Evolutionary conservation across 2,797 vertebrate genomes (phyloP).

Genomic region (Tadarida brasiliensis): DNA sequence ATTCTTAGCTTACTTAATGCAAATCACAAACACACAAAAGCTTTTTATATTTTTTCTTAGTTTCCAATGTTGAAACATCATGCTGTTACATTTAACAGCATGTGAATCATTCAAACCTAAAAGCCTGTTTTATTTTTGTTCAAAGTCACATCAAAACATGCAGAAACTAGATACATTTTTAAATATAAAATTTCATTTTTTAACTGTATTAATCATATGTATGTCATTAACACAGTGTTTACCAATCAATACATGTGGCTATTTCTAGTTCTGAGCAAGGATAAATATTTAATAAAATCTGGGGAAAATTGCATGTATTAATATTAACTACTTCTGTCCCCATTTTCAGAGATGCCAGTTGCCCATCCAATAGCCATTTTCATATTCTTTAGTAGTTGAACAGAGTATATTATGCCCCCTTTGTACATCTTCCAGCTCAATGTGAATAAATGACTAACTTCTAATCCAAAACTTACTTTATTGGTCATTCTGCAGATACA

Average conservation of each 20-base stretch:
- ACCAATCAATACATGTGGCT: neutral
- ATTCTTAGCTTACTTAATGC: slow-evolving; percentile 56
- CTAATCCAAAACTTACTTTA: neutral
- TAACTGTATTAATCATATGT: neutral
- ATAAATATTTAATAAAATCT: neutral
- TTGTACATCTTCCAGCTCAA: neutral
- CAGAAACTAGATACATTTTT: neutral
- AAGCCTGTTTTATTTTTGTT: neutral
- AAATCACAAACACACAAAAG: slow-evolving; percentile 63
- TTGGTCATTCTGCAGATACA: neutral
- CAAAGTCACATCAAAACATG: slow-evolving; percentile 25
- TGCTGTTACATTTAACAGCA: neutral
- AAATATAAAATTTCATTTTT: neutral
- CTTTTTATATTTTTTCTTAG: slow-evolving; percentile 13
- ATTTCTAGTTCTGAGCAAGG: neutral
- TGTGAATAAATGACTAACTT: neutral
- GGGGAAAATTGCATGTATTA: neutral
- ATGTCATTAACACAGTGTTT: neutral
- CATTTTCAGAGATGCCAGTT: neutral
- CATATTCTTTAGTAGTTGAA: neutral
- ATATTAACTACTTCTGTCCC: neutral
- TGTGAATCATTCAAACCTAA: neutral
- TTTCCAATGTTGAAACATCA: slow-evolving; percentile 65
- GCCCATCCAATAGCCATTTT: neutral
- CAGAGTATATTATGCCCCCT: neutral